These are phyloP conservation scores for Lepidothrix coronata DNA, from an alignment of 2,113 vertebrate genomes.

Conservation along the genomic window DNA sequence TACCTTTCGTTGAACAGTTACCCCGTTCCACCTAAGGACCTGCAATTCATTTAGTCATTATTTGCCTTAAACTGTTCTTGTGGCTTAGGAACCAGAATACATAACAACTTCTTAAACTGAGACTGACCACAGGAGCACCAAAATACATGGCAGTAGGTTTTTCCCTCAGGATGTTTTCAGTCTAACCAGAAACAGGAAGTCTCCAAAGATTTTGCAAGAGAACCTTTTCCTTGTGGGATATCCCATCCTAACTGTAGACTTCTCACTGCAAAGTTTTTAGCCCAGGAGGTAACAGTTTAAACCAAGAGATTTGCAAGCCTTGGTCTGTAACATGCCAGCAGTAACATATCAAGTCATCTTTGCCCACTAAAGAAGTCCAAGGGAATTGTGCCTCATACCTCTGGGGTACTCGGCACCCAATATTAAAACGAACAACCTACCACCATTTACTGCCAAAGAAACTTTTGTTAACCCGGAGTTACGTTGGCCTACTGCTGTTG, in stretches of 20 bases:
- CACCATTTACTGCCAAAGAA: not conserved
- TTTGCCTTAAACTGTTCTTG: not conserved
- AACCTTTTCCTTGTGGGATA: constrained; percentile 5
- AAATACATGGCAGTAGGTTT: constrained; percentile 13
- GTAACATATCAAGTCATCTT: not conserved
- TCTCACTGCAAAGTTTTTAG: not conserved
- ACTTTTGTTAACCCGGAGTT: not conserved
- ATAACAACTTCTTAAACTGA: not conserved
- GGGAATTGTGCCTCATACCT: not conserved
- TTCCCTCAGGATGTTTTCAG: constrained; percentile 46
- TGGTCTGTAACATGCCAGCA: not conserved
- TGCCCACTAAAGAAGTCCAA: not conserved
- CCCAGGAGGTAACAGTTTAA: not conserved
- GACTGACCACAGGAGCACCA: constrained; percentile 51
- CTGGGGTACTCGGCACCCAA: not conserved
- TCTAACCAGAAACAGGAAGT: constrained; percentile 51
- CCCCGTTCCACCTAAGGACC: not conserved
- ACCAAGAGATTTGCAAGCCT: not conserved
- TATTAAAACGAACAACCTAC: not conserved
- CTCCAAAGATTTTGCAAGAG: not conserved
- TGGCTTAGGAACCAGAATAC: not conserved
- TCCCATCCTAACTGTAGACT: not conserved
- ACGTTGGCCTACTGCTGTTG: not conserved
- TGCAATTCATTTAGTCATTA: not conserved
- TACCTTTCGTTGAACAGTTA: not conserved